These are phyloP conservation scores for Papilio machaon DNA, from an alignment of 1,140 invertebrate species.

Conservation along the genomic window DNA sequence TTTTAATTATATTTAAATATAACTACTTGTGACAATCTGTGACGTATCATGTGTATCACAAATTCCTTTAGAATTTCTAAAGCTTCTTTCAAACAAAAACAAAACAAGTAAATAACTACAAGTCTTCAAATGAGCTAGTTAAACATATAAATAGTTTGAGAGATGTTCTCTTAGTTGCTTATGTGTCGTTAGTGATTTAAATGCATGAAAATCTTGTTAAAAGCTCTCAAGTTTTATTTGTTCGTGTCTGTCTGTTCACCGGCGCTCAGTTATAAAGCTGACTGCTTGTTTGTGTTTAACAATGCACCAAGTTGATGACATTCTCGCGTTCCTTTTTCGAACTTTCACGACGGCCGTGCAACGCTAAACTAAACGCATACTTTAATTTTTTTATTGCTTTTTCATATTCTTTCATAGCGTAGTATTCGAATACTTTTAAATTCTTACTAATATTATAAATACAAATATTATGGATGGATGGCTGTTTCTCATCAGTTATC, in stretches of 20 bases:
- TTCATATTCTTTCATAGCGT: conserved; percentile 14
- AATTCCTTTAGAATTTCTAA: neutral
- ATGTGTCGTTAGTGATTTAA: conserved; percentile 23
- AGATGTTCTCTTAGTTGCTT: neutral
- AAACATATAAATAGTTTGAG: conserved; percentile 10
- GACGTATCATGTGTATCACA: neutral
- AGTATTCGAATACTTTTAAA: neutral
- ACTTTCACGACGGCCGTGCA: conserved; percentile 20
- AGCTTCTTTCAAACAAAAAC: neutral
- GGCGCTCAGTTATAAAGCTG: conserved; percentile 35
- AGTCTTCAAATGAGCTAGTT: neutral
- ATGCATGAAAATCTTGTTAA: conserved; percentile 21
- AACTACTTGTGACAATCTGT: too few relatives aligned
- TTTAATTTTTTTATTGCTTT: conserved; percentile 3
- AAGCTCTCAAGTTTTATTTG: conserved; percentile 32
- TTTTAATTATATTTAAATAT: neutral
- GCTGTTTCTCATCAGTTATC: too few relatives aligned
- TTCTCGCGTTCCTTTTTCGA: conserved; percentile 36
- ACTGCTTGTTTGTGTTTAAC: conserved; percentile 23
- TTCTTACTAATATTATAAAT: too few relatives aligned
- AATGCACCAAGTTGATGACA: conserved; percentile 29
- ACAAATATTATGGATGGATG: too few relatives aligned
- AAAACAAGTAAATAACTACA: neutral
- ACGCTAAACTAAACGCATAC: neutral
- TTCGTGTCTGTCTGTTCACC: conserved; percentile 7